These are phyloP conservation scores for Thumatha senex DNA, from an alignment of 2,888 invertebrate genomes.

Conservation along the genomic window DNA sequence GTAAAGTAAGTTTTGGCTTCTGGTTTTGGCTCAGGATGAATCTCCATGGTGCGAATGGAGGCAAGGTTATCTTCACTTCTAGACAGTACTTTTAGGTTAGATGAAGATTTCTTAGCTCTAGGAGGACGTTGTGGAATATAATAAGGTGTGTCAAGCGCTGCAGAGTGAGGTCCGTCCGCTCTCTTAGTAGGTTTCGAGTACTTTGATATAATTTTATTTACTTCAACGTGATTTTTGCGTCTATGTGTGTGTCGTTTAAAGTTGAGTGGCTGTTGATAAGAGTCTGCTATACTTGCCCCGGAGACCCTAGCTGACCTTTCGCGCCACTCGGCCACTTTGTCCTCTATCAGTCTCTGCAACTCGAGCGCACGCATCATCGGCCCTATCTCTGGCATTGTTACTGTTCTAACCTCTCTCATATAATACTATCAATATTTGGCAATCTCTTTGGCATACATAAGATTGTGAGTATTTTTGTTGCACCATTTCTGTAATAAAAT, in stretches of 20 bases:
- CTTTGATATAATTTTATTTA: constrained; percentile 82
- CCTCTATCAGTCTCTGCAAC: constrained; percentile 76
- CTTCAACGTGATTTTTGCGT: constrained; percentile 80
- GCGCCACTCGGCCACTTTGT: constrained; percentile 80
- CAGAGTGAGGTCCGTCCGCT: constrained; percentile 59
- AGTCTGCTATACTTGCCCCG: constrained; percentile 70
- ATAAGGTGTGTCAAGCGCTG: constrained; percentile 45
- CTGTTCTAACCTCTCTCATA: constrained; percentile 24
- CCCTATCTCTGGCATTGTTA: constrained; percentile 76
- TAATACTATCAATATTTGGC: constrained; percentile 33
- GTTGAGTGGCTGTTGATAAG: constrained; percentile 80
- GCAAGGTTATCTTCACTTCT: constrained; percentile 75
- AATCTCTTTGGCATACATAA: constrained; percentile 32
- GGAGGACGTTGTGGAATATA: constrained; percentile 63
- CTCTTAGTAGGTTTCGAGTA: constrained; percentile 74
- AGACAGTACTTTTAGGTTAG: constrained; percentile 56
- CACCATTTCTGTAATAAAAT: constrained; percentile 31
- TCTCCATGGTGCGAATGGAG: constrained; percentile 61
- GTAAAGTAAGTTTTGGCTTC: constrained; percentile 48
- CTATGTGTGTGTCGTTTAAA: constrained; percentile 78
- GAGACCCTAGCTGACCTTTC: constrained; percentile 79
- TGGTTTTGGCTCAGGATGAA: constrained; percentile 52
- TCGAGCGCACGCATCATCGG: constrained; percentile 79
- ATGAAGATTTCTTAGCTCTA: constrained; percentile 51
- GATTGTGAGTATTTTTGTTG: constrained; percentile 18